Conservation (phyloP, 1,140 invertebrate genomes). For the Drosophila triauraria region DNA sequence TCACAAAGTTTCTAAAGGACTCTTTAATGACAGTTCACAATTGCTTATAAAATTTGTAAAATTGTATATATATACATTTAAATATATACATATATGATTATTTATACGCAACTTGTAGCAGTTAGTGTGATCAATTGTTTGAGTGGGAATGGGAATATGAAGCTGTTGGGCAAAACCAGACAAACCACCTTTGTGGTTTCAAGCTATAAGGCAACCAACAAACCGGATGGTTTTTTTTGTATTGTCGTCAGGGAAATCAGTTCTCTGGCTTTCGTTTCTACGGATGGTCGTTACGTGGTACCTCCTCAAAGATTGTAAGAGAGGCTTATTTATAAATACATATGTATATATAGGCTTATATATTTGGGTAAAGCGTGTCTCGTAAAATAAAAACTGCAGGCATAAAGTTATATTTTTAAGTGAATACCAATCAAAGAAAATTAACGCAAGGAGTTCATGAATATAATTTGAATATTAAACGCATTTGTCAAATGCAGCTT, state of each 20-base stretch:
- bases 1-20: background rate
- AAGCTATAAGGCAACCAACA: conserved; percentile 20
- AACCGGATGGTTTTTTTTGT: conserved; percentile 54
- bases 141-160: conserved; percentile 6
- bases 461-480: conserved; percentile 5
- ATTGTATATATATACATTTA: background rate
- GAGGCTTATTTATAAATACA: background rate
- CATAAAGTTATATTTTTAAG: background rate
- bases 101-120: conserved; percentile 4
- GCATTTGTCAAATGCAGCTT: background rate
- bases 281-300: conserved; percentile 48
- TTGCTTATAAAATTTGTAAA: background rate
- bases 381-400: too few species aligned
- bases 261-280: conserved; percentile 63
- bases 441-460: background rate
- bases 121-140: background rate
- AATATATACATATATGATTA: background rate
- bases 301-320: conserved; percentile 15
- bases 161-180: conserved; percentile 28
- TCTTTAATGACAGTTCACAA: background rate
- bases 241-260: conserved; percentile 46
- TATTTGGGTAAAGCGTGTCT: too few species aligned
- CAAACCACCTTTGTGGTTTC: conserved; percentile 33
- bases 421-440: background rate
- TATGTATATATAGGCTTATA: too few species aligned